Evolutionary conservation across 2,888 invertebrate genomes (phyloP).

Genomic region (Apotomis capreana): DNA sequence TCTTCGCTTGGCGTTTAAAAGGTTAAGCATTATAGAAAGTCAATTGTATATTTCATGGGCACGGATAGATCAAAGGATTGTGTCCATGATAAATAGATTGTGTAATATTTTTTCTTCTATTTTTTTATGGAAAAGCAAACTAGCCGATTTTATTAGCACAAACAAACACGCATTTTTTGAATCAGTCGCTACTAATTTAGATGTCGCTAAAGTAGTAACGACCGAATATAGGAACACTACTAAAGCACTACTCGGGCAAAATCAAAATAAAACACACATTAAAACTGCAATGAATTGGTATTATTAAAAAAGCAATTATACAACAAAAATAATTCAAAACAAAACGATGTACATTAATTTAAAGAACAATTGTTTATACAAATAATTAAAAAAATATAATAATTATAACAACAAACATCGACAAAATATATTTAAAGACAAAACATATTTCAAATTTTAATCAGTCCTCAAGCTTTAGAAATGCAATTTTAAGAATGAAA

Average conservation of each 20-base stretch:
- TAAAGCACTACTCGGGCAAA: conserved; percentile 68
- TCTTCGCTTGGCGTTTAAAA: no score
- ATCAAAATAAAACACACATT: conserved; percentile 84
- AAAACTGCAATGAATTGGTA: conserved; percentile 89
- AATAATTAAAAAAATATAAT: conserved; percentile 86
- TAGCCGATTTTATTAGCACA: conserved; percentile 68
- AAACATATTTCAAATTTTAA: conserved; percentile 81
- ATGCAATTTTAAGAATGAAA: conserved; percentile 82
- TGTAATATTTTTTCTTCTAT: conserved; percentile 10
- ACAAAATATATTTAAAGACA: conserved; percentile 84
- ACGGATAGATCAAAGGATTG: no score
- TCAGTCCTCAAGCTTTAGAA: conserved; percentile 81
- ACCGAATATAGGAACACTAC: conserved; percentile 64
- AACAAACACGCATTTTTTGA: conserved; percentile 66
- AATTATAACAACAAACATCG: conserved; percentile 85
- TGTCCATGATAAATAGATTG: no score
- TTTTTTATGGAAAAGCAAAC: conserved; percentile 42
- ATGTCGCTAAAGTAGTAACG: conserved; percentile 57
- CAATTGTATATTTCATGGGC: no score
- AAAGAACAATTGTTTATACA: conserved; percentile 89
- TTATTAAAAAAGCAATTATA: conserved; percentile 90
- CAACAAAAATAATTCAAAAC: conserved; percentile 90
- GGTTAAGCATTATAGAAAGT: no score
- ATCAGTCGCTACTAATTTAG: conserved; percentile 61
- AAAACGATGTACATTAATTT: conserved; percentile 90